Evolutionary conservation across 2,888 invertebrate species (phyloP), one percentile per base, ranked within the genome.

Genomic region (Drosophila subquinaria): DNA sequence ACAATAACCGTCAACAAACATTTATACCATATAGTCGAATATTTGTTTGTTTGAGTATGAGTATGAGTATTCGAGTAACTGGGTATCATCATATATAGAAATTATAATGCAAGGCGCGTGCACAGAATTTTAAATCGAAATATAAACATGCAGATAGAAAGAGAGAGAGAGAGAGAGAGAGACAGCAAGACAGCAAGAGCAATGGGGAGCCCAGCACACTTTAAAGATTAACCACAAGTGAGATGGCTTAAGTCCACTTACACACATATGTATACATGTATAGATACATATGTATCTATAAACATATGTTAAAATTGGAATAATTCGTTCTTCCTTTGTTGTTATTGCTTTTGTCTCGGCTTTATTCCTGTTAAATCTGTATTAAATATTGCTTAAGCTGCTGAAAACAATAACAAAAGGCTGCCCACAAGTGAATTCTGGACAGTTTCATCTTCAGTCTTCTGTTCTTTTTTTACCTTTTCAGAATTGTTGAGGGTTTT

Each of bases 201-300:
- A 38, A 17, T 23, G 15, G 40, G 33, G 33, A 38, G 45, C n/a
- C n/a, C n/a, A 36, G 70, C 75, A 82, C 84, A 86, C 86, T 88
- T 88, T 82, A 85, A 86, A 88, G 88, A 88, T 84, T 88, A 84
- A 84, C 86, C 88, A 69, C 64, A 63, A 68, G 73, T 82, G 48
- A 53, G 42, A 70, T 11, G 43, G 51, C 36, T 63, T 50, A 52
- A 66, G 27, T 52, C 36, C 36, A 62, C 53, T 59, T 8, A 62
- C 30, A 53, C 53, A 64, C 35, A 51, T 51, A 53, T 42, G 57
- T 15, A 62, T 10, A 10, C 27, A 30, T 23, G 4, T 20, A 38
- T 11, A 40, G 11, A 27, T 8, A 36, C 9, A 33, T 35, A n/a
- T 42, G 35, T 43, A 66, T 53, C 38, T 48, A 55, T 47, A 61